phyloP scores from a whole-genome alignment of 2,888 invertebrate genomes.

The Pyrochroa serraticornis region DNA sequence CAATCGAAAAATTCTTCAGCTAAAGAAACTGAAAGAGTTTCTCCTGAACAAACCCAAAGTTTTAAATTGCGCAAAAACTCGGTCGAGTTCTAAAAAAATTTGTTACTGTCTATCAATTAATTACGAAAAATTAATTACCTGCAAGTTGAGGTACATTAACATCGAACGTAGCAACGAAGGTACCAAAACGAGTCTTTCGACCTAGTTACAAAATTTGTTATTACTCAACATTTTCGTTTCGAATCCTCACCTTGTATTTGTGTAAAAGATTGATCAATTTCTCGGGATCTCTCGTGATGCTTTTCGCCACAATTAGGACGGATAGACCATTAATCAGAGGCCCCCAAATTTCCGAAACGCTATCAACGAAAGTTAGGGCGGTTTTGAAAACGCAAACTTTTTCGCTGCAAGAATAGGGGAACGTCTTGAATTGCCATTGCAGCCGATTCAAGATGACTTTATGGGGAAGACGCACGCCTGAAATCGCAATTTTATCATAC shows the following conservation, averaged over 20 bases:
- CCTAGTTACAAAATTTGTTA: slow-evolving; percentile 45
- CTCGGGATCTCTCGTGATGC: slow-evolving; percentile 78
- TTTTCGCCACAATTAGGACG: slow-evolving; percentile 75
- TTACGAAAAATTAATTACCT: slow-evolving; percentile 46
- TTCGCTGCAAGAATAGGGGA: slow-evolving; percentile 75
- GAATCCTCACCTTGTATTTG: slow-evolving; percentile 68
- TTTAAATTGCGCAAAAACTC: slow-evolving; percentile 63
- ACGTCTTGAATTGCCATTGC: slow-evolving; percentile 84
- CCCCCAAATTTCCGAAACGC: slow-evolving; percentile 87
- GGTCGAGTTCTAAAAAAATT: slow-evolving; percentile 19
- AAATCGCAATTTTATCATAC: slow-evolving; percentile 1
- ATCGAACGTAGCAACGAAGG: slow-evolving; percentile 82
- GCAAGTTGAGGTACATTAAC: slow-evolving; percentile 73
- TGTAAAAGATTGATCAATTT: slow-evolving; percentile 72
- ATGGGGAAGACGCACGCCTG: slow-evolving; percentile 81
- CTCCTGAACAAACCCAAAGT: slow-evolving; percentile 89
- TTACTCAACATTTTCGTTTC: no score
- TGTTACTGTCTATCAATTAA: no score
- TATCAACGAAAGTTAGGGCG: slow-evolving; percentile 89
- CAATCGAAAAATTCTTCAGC: slow-evolving; percentile 78
- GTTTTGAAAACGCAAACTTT: slow-evolving; percentile 85
- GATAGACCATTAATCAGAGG: slow-evolving; percentile 76
- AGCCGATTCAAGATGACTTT: slow-evolving; percentile 80
- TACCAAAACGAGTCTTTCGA: slow-evolving; percentile 82
- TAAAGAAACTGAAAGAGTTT: slow-evolving; percentile 73